Conservation (phyloP, 2,888 invertebrate species). For the Drosophila falleni region DNA sequence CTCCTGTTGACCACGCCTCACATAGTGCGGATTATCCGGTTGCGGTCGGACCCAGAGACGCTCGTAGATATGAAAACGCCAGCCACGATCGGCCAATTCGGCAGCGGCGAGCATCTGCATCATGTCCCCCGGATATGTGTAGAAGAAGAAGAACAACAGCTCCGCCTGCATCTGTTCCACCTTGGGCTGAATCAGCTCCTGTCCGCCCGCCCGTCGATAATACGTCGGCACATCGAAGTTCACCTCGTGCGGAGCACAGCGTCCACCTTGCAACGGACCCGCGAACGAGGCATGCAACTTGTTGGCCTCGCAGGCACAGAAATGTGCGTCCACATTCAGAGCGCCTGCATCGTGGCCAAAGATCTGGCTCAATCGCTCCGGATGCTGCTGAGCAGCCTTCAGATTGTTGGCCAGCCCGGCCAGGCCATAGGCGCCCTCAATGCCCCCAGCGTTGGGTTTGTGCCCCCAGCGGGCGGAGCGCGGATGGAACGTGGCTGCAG, state of each 20-base stretch:
- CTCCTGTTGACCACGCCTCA: slow-evolving; percentile 33
- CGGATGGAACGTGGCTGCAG: neutral
- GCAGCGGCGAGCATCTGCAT: slow-evolving; percentile 71
- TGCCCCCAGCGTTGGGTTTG: neutral
- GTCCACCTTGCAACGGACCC: slow-evolving; percentile 28
- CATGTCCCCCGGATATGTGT: slow-evolving; percentile 65
- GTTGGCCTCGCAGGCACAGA: slow-evolving; percentile 8
- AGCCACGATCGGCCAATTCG: slow-evolving; percentile 63
- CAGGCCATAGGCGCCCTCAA: slow-evolving; percentile 47
- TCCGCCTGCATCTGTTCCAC: slow-evolving; percentile 59
- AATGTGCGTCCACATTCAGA: slow-evolving; percentile 23
- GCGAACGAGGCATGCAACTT: slow-evolving; percentile 38
- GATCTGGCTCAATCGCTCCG: slow-evolving; percentile 25
- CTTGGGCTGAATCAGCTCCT: slow-evolving; percentile 51
- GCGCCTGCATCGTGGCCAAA: slow-evolving; percentile 37
- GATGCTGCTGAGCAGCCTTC: slow-evolving; percentile 15
- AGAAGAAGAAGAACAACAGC: slow-evolving; percentile 63
- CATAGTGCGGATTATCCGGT: slow-evolving; percentile 58
- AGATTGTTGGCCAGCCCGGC: slow-evolving; percentile 51
- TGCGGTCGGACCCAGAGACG: slow-evolving; percentile 58
- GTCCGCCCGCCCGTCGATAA: slow-evolving; percentile 5
- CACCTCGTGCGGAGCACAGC: slow-evolving; percentile 34
- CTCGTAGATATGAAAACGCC: slow-evolving; percentile 65
- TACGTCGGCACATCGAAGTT: slow-evolving; percentile 28
- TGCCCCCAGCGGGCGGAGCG: neutral